Conservation (phyloP, 2,113 vertebrate species). For the Lophochroa leadbeateri region DNA sequence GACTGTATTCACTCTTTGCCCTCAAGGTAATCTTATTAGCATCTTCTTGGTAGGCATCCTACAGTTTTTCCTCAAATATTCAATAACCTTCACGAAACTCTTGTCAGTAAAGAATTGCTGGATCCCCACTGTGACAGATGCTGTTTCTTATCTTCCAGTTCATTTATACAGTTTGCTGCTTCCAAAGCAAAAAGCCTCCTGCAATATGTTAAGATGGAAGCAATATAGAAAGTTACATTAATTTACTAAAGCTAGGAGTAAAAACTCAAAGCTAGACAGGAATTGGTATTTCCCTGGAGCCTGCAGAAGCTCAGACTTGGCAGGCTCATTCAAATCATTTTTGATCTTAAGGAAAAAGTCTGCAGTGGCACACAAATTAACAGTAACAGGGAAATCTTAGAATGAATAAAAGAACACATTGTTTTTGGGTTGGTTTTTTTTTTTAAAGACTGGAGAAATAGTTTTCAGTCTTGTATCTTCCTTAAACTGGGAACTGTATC, state of each 20-base stretch:
- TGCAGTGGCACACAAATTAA: not conserved
- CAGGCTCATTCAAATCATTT: not conserved
- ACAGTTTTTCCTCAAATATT: not conserved
- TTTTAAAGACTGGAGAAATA: not conserved
- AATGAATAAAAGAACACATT: not conserved
- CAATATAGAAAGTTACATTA: not conserved
- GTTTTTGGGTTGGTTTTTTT: not conserved
- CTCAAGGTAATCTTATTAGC: not conserved
- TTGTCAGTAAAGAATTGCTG: not conserved
- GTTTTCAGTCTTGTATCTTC: not conserved
- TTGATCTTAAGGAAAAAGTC: not conserved
- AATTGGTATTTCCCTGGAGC: not conserved
- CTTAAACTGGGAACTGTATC: not conserved
- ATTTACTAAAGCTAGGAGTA: not conserved
- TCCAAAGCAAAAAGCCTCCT: not conserved
- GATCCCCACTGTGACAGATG: not conserved
- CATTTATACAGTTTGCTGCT: not conserved
- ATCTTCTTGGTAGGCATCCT: not conserved
- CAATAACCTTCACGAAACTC: not conserved
- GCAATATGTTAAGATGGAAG: not conserved
- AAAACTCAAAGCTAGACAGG: not conserved
- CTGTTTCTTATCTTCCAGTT: not conserved
- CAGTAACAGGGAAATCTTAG: not conserved
- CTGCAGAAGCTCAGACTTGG: not conserved
- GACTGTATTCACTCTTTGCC: not conserved